These are phyloP conservation scores for Passer montanus DNA, from an alignment of 2,113 vertebrate species.

Conservation along the genomic window DNA sequence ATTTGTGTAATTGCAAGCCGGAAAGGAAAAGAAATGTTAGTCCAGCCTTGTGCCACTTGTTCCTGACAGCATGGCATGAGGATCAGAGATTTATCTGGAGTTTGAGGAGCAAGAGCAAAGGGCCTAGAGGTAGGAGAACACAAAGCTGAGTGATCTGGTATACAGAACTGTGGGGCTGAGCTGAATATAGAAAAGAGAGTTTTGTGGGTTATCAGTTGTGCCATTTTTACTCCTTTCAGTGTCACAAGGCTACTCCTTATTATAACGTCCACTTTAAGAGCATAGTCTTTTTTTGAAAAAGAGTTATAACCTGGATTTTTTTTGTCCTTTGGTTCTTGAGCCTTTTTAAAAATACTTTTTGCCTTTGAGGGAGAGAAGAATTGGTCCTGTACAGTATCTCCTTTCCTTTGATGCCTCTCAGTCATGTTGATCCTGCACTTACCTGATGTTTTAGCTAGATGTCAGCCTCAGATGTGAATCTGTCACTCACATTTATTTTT, in stretches of 20 bases:
- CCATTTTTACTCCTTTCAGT: not conserved
- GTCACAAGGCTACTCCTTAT: not conserved
- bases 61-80: not conserved
- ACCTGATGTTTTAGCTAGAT: slow-evolving; percentile 57
- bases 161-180: not conserved
- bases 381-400: not conserved
- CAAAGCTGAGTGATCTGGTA: not conserved
- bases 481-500: slow-evolving; percentile 34
- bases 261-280: not conserved
- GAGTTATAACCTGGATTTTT: not conserved
- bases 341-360: not conserved
- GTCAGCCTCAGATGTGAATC: slow-evolving; percentile 58
- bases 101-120: not conserved
- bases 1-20: not conserved
- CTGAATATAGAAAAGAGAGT: not conserved
- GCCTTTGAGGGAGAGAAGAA: not conserved
- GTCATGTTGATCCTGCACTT: not conserved
- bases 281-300: not conserved
- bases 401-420: not conserved
- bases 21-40: not conserved
- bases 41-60: accelerated
- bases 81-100: slow-evolving; percentile 6
- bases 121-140: not conserved
- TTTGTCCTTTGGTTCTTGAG: not conserved
- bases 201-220: not conserved